phyloP scores from a whole-genome alignment of 2,797 vertebrate species.

The Neosilurus hyrtlii region DNA sequence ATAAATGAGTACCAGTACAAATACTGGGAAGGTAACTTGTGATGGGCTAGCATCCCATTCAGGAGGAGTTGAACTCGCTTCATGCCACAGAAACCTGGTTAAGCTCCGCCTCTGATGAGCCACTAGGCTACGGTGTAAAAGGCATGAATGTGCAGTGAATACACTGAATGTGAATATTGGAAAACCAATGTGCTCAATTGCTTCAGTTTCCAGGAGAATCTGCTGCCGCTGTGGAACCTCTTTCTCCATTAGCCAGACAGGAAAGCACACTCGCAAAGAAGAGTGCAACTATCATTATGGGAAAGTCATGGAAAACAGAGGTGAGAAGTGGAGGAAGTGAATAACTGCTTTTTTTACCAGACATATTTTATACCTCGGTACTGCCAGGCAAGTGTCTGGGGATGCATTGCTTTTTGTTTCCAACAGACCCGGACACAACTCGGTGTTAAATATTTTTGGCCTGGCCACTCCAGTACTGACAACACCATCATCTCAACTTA shows the following conservation, averaged over 20 bases:
- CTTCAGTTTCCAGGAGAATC: conserved; percentile 74
- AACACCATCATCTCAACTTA: not conserved
- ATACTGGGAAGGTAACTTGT: too few species aligned
- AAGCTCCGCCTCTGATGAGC: too few species aligned
- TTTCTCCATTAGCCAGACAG: conserved; percentile 71
- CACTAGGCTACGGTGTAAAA: too few species aligned
- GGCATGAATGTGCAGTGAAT: not conserved
- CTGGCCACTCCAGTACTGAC: not conserved
- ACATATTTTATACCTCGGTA: not conserved
- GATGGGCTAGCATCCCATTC: too few species aligned
- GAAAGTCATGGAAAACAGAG: conserved; percentile 72
- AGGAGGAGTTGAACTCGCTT: too few species aligned
- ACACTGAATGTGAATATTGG: not conserved
- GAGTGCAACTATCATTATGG: conserved; percentile 83
- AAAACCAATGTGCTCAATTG: conserved; percentile 10
- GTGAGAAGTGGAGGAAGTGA: conserved; percentile 51
- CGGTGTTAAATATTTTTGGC: not conserved
- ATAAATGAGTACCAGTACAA: too few species aligned
- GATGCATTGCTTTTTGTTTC: not conserved
- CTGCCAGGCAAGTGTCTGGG: not conserved
- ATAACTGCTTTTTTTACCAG: not conserved
- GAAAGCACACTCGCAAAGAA: conserved; percentile 74
- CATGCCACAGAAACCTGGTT: too few species aligned
- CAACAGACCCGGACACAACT: not conserved
- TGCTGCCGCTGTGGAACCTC: conserved; percentile 80